These are phyloP conservation scores for Amphiura filiformis DNA, from an alignment of 35 echinoderm and acorn worm species.

Conservation along the genomic window DNA sequence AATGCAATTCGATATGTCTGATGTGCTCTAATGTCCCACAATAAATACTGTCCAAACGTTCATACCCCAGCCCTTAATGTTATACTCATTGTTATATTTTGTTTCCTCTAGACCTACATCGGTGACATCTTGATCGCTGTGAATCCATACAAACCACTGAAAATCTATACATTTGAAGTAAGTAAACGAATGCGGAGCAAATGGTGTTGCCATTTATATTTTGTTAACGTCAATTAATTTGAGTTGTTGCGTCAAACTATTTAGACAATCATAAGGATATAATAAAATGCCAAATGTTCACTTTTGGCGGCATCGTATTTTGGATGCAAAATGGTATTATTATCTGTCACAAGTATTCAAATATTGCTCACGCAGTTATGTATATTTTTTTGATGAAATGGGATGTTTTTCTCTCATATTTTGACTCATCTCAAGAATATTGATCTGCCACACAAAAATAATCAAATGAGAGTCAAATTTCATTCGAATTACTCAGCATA, in stretches of 20 bases:
- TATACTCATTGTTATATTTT: too few species aligned
- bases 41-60: too few species aligned
- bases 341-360: background rate
- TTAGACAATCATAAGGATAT: background rate
- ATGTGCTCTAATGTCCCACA: too few species aligned
- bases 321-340: background rate
- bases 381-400: background rate
- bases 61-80: too few species aligned
- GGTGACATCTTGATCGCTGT: slow-evolving; percentile 94
- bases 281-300: too few species aligned
- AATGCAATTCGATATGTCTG: too few species aligned
- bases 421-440: background rate
- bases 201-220: background rate
- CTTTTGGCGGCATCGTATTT: too few species aligned
- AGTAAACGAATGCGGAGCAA: background rate
- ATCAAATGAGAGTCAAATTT: too few species aligned
- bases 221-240: background rate
- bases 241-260: background rate
- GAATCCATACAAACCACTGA: slow-evolving; percentile 86
- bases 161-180: slow-evolving; percentile 85
- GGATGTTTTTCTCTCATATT: background rate
- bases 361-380: background rate
- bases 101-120: slow-evolving; percentile 84
- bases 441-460: background rate
- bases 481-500: too few species aligned